These are phyloP conservation scores for Heterohyrax brucei DNA, from an alignment of 2,797 vertebrate species.

Conservation along the genomic window DNA sequence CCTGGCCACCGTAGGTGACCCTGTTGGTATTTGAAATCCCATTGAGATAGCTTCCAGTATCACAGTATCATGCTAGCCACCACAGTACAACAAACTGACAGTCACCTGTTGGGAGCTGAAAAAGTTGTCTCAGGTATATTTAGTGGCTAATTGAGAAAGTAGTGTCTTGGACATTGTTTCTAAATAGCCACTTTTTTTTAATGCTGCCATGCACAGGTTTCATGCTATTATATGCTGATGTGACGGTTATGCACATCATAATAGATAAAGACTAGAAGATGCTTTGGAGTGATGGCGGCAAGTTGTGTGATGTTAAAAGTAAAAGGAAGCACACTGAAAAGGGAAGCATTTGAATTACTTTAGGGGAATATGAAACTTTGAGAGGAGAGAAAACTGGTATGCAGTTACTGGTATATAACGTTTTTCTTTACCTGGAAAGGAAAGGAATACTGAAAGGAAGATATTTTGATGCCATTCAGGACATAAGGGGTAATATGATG, in stretches of 20 bases:
- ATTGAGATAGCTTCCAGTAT: not conserved
- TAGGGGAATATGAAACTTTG: not conserved
- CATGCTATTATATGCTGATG: too few species aligned
- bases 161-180: not conserved
- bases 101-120: not conserved
- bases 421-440: too few species aligned
- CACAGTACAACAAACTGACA: not conserved
- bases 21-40: not conserved
- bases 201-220: too few species aligned
- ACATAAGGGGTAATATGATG: too few species aligned
- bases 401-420: not conserved
- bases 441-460: too few species aligned
- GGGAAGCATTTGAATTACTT: not conserved
- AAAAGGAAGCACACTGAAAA: not conserved
- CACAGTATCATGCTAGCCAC: not conserved
- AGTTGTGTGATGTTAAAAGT: not conserved
- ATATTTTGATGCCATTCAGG: too few species aligned
- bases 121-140: not conserved
- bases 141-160: not conserved
- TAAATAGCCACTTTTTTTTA: too few species aligned
- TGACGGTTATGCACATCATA: not conserved
- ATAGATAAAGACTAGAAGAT: not conserved
- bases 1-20: not conserved
- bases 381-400: constrained; percentile 2
- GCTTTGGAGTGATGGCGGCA: not conserved